Evolutionary conservation across 1,140 invertebrate species (phyloP).

Genomic region (Drosophila hydei): DNA sequence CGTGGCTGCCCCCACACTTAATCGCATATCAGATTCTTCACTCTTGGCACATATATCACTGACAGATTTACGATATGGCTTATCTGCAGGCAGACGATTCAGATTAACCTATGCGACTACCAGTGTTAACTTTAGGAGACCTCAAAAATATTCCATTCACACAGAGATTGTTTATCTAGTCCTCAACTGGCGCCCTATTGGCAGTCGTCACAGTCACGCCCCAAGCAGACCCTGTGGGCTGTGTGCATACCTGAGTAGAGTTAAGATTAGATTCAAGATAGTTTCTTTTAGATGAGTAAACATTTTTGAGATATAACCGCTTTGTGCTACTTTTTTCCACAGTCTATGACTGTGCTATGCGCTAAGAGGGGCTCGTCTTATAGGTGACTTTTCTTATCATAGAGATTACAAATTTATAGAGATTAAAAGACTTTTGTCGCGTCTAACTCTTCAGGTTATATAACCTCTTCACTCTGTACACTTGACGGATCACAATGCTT

Average conservation of each 20-base stretch:
- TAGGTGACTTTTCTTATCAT: slow-evolving; percentile 43
- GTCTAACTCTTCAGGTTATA: background rate
- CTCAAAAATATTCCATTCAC: slow-evolving; percentile 61
- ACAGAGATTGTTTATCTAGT: slow-evolving; percentile 23
- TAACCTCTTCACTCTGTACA: background rate
- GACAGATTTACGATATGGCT: slow-evolving; percentile 44
- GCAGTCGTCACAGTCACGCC: slow-evolving; percentile 14
- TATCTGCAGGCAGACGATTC: slow-evolving; percentile 48
- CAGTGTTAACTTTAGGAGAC: background rate
- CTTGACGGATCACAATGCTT: background rate
- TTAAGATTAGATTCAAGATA: slow-evolving; percentile 5
- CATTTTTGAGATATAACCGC: slow-evolving; percentile 14
- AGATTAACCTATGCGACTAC: slow-evolving; percentile 43
- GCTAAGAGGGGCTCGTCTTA: slow-evolving; percentile 58
- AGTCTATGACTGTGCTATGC: background rate
- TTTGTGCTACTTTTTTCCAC: slow-evolving; percentile 18
- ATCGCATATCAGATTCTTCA: slow-evolving; percentile 8
- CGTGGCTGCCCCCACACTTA: slow-evolving; percentile 8
- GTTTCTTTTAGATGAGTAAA: no score
- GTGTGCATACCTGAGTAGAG: background rate
- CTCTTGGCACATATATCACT: no score
- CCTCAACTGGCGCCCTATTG: slow-evolving; percentile 17
- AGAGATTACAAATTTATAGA: background rate
- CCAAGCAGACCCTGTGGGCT: no score
- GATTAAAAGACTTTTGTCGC: background rate